Evolutionary conservation across 2,888 invertebrate species (phyloP).

Genomic region (Drosophila cognata): DNA sequence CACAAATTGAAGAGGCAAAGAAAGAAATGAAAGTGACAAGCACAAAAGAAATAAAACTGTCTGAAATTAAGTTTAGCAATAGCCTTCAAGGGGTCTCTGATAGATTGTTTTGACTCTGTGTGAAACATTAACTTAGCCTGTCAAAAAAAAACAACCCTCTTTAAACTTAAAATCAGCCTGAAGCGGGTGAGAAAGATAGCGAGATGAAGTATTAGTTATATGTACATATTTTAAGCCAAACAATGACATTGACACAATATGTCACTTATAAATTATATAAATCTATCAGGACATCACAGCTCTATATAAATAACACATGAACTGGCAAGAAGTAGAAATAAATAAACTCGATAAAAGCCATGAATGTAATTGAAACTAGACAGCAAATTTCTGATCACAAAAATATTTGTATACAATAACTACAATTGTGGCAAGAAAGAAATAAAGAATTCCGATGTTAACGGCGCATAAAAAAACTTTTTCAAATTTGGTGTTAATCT

Average conservation of each 20-base stretch:
- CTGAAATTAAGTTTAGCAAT: conserved; percentile 26
- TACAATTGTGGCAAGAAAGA: neutral
- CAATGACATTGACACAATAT: conserved; percentile 6
- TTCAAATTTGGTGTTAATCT: neutral
- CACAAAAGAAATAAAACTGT: conserved; percentile 22
- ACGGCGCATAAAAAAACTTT: neutral
- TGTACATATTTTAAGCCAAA: neutral
- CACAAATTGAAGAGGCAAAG: conserved; percentile 8
- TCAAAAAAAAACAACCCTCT: conserved; percentile 41
- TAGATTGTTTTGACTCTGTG: conserved; percentile 1
- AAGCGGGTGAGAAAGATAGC: neutral
- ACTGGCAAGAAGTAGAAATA: neutral
- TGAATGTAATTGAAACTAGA: neutral
- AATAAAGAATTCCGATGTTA: neutral
- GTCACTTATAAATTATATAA: neutral
- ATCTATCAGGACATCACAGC: neutral
- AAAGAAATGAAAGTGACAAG: conserved; percentile 31
- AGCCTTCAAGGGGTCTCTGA: conserved; percentile 20
- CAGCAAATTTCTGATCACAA: neutral
- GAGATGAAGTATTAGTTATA: neutral
- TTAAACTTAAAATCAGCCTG: conserved; percentile 54
- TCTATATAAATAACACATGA: neutral
- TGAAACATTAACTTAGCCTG: conserved; percentile 26
- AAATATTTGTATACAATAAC: neutral
- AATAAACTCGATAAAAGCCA: neutral